Conservation (phyloP, 2,888 invertebrate genomes). For the Amiota communis region DNA sequence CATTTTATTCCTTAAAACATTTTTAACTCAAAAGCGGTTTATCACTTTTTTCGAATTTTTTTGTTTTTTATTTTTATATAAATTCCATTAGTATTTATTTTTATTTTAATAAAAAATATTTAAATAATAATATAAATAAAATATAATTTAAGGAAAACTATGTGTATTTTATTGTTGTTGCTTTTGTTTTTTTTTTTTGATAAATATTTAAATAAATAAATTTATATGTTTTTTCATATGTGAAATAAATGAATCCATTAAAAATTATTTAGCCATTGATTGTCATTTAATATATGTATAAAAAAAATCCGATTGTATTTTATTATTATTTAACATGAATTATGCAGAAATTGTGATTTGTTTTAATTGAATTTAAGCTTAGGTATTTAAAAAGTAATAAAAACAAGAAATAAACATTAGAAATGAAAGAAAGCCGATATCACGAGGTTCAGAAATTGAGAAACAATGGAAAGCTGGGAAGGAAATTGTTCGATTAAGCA, state of each 20-base stretch:
- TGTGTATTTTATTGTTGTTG: too few relatives aligned
- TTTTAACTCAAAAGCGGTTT: constrained; percentile 11
- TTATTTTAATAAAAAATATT: background rate
- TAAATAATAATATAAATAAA: background rate
- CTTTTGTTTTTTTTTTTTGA: too few relatives aligned
- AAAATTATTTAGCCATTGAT: constrained; percentile 16
- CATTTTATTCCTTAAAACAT: background rate
- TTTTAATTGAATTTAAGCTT: constrained; percentile 6
- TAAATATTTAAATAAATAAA: too few relatives aligned
- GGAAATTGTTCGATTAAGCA: too few relatives aligned
- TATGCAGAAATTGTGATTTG: constrained; percentile 10
- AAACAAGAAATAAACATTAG: constrained; percentile 25
- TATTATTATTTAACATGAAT: background rate
- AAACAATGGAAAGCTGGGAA: background rate
- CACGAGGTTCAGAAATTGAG: too few relatives aligned
- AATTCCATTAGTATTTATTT: background rate
- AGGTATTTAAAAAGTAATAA: background rate
- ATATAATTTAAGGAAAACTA: background rate
- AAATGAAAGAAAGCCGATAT: background rate
- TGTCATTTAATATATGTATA: background rate
- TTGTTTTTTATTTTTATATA: background rate
- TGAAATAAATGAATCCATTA: background rate
- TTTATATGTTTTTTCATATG: too few relatives aligned
- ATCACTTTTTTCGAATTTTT: constrained; percentile 4
- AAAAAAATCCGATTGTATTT: background rate